Conservation (phyloP, 2,113 vertebrate species). For the Hippocampus barbouri region DNA sequence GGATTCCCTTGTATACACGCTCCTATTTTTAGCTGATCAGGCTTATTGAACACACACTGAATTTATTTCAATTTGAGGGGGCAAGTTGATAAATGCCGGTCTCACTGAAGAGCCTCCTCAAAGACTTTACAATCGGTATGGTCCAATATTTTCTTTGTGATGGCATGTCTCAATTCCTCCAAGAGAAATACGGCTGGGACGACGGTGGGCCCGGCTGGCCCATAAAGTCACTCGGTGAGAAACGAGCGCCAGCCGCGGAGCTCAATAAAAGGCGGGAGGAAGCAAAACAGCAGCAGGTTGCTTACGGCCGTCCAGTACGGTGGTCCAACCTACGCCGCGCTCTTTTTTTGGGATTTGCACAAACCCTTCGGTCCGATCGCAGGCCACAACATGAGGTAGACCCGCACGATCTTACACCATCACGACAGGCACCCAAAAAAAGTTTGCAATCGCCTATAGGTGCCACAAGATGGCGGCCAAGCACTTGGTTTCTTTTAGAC, state of each 20-base stretch:
- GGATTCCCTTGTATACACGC: background rate
- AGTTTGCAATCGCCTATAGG: no score
- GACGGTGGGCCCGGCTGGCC: constrained; percentile 18
- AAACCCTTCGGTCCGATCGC: no score
- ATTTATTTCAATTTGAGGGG: background rate
- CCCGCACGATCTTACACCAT: background rate
- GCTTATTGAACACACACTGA: constrained; percentile 1
- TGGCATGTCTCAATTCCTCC: constrained; percentile 8
- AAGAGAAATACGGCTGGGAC: constrained; percentile 9
- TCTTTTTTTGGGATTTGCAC: no score
- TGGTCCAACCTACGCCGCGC: background rate
- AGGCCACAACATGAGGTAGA: background rate
- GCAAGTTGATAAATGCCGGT: background rate
- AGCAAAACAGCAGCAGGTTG: background rate
- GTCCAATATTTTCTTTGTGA: constrained; percentile 11
- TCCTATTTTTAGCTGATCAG: background rate
- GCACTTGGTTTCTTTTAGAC: no score
- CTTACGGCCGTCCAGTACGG: background rate
- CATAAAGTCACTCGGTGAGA: constrained; percentile 23
- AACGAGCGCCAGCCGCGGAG: background rate
- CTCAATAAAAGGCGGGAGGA: background rate
- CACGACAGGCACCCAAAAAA: no score
- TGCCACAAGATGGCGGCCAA: no score
- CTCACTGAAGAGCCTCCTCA: constrained; percentile 16
- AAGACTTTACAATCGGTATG: constrained; percentile 1